Percentiles rank a stretch among this genome's conserved stretches.
Conservation (phyloP, 2,797 vertebrate genomes). For the Megaceryle alcyon region DNA sequence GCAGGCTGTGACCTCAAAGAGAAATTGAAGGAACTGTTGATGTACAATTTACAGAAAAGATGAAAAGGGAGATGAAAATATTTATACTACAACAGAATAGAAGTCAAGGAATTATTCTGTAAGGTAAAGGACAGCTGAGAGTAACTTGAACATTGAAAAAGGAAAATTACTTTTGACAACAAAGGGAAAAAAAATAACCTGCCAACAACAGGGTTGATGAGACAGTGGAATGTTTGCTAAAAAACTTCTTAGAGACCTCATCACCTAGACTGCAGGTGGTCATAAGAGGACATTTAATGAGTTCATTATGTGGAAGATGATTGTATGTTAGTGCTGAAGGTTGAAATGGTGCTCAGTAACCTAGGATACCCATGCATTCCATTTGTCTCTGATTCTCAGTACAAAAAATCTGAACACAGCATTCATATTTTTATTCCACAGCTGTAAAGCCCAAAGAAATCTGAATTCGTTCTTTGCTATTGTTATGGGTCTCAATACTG, state of each 20-base stretch:
- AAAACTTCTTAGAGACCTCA: conserved; percentile 50
- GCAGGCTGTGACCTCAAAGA: neutral
- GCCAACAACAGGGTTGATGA: conserved; percentile 39
- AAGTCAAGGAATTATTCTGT: conserved; percentile 31
- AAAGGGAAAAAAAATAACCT: conserved; percentile 16
- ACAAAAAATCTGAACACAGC: conserved; percentile 11
- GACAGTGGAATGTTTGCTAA: neutral
- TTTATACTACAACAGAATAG: conserved; percentile 18
- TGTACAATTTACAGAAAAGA: conserved; percentile 32
- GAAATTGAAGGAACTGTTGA: neutral
- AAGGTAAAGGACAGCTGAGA: conserved; percentile 37
- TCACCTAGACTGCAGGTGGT: conserved; percentile 60
- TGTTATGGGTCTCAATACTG: conserved; percentile 96
- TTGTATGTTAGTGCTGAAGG: conserved; percentile 29
- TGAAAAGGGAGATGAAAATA: conserved; percentile 41
- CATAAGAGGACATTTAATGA: conserved; percentile 62
- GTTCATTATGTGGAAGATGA: conserved; percentile 51
- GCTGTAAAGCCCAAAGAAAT: conserved; percentile 96
- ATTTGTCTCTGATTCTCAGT: neutral
- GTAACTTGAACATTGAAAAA: conserved; percentile 38
- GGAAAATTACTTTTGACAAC: conserved; percentile 52
- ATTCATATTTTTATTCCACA: conserved; percentile 68
- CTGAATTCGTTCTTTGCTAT: conserved; percentile 97
- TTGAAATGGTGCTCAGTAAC: conserved; percentile 34
- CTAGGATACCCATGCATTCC: conserved; percentile 10